phyloP scores from a whole-genome alignment of 2,888 invertebrate genomes.

The Molanna angustata region DNA sequence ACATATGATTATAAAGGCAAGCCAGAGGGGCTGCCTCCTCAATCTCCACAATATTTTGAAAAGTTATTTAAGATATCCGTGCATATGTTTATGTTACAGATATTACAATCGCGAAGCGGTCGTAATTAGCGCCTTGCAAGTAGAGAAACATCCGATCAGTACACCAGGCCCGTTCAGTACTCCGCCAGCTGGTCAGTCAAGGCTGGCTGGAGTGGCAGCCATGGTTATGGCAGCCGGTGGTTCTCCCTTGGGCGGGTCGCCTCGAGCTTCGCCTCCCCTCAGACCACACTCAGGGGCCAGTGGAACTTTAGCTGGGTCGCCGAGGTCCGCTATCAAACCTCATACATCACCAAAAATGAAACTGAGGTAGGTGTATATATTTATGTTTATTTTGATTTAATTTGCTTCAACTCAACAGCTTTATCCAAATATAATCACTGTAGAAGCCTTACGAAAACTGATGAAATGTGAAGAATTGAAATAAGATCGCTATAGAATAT shows the following conservation, averaged over 20 bases:
- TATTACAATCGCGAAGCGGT: conserved; percentile 92
- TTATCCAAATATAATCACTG: too few species aligned
- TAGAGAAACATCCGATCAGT: conserved; percentile 87
- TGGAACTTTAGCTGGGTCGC: conserved; percentile 56
- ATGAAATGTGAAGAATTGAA: too few species aligned
- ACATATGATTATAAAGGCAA: too few species aligned
- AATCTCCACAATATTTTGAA: too few species aligned
- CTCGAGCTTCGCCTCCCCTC: conserved; percentile 59
- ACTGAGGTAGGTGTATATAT: conserved; percentile 63
- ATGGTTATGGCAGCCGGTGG: conserved; percentile 51
- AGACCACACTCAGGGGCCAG: conserved; percentile 62
- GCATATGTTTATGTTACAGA: conserved; percentile 60
- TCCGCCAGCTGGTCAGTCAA: conserved; percentile 61
- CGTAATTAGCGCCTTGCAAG: conserved; percentile 89
- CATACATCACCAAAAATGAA: conserved; percentile 91
- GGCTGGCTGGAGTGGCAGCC: conserved; percentile 53
- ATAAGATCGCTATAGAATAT: too few species aligned
- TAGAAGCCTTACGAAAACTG: too few species aligned
- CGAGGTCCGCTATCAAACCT: conserved; percentile 53
- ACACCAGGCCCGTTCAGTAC: conserved; percentile 81
- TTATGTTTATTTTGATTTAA: neutral
- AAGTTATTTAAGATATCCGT: too few species aligned
- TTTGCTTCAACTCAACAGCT: too few species aligned
- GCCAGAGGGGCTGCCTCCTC: too few species aligned
- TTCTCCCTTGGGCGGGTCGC: conserved; percentile 56